Evolutionary conservation across 2,888 invertebrate genomes (phyloP).

Genomic region (Chloroclystis v-ata): DNA sequence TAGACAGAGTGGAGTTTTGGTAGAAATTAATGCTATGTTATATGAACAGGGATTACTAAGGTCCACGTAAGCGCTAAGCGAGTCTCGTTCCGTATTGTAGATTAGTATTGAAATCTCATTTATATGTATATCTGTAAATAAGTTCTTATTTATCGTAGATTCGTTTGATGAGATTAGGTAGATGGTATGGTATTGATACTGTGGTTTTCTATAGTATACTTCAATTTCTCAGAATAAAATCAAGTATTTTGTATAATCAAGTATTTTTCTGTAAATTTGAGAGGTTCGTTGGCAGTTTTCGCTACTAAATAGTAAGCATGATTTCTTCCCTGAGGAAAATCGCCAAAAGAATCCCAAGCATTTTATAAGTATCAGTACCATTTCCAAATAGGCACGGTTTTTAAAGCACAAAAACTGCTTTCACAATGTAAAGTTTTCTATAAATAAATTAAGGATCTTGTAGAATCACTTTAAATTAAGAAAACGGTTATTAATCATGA

Average conservation of each 20-base stretch:
- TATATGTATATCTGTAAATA: constrained; percentile 18
- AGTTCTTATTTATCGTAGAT: constrained; percentile 20
- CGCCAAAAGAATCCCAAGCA: no score
- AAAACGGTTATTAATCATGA: neutral
- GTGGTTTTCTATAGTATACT: no score
- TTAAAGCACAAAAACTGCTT: constrained; percentile 23
- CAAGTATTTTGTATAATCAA: no score
- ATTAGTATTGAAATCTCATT: constrained; percentile 13
- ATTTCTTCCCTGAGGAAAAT: no score
- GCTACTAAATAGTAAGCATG: no score
- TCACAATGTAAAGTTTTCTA: constrained; percentile 5
- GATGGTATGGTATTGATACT: neutral
- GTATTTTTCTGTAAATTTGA: no score
- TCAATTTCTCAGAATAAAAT: no score
- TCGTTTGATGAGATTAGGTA: constrained; percentile 22
- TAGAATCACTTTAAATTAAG: neutral
- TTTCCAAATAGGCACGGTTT: constrained; percentile 15
- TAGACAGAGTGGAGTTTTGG: neutral
- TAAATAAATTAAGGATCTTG: neutral
- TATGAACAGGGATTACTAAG: constrained; percentile 12
- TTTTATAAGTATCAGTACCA: neutral
- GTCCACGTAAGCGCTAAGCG: constrained; percentile 5
- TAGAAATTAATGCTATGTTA: neutral
- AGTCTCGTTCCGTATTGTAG: constrained; percentile 10
- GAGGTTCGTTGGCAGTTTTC: no score